phyloP scores from a whole-genome alignment of 35 echinoderm and acorn worm species.

The Lytechinus variegatus region DNA sequence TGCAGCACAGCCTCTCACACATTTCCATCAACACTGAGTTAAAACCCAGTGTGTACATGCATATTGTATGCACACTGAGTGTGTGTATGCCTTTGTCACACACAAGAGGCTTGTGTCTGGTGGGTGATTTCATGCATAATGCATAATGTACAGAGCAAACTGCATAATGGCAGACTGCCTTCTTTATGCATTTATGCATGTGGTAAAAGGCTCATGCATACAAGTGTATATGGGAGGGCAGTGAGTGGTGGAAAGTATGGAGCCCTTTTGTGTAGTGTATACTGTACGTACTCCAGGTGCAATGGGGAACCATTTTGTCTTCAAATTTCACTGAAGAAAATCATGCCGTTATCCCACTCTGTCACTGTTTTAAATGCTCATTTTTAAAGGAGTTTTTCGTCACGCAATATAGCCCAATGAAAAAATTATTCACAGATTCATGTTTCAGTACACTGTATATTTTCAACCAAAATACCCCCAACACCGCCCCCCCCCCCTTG shows the following conservation, averaged over 20 bases:
- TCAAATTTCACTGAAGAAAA: not conserved
- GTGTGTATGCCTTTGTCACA: constrained; percentile 5
- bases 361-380: no score
- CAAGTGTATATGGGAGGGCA: not conserved
- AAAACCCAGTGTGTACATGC: not conserved
- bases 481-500: no score
- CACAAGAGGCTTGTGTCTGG: not conserved
- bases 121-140: constrained; percentile 48
- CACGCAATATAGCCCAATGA: no score
- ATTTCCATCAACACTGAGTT: not conserved
- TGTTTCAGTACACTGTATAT: no score
- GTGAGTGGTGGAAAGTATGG: constrained; percentile 36
- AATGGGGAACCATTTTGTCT: not conserved
- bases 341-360: no score
- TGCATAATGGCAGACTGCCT: not conserved
- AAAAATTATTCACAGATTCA: no score
- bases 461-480: no score
- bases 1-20: no score
- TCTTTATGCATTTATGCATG: constrained; percentile 48
- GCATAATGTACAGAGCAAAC: constrained; percentile 19
- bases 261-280: not conserved
- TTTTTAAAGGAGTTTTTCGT: no score
- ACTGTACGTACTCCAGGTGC: not conserved
- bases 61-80: not conserved
- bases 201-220: not conserved